Percentiles rank a stretch among this genome's conserved stretches.
These are phyloP conservation scores for Xerus inauris DNA, from an alignment of 2,113 vertebrate genomes.

Conservation along the genomic window DNA sequence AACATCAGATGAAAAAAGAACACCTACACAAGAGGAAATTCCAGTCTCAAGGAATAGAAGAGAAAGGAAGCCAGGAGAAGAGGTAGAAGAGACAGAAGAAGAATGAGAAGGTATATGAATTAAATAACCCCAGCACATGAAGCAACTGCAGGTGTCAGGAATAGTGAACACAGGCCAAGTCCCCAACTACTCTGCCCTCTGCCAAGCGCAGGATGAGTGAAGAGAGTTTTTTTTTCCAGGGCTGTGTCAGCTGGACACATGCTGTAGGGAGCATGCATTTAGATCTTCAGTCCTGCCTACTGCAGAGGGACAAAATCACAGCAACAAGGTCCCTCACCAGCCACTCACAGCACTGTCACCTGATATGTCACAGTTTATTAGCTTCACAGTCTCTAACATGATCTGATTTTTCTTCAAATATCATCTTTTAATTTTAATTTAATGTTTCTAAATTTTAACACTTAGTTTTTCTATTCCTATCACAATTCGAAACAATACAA, in stretches of 20 bases:
- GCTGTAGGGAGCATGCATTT: background rate
- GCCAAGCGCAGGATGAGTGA: background rate
- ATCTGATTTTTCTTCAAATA: background rate
- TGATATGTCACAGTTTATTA: background rate
- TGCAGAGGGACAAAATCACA: background rate
- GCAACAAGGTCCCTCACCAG: background rate
- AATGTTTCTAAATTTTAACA: background rate
- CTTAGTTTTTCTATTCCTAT: background rate
- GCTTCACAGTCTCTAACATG: background rate
- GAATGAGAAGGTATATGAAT: background rate
- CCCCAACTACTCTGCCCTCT: background rate
- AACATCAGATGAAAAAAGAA: background rate
- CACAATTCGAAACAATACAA: background rate
- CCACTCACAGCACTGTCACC: background rate
- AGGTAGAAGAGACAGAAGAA: background rate
- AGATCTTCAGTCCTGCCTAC: too few relatives aligned
- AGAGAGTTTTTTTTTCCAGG: background rate
- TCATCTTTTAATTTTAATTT: background rate
- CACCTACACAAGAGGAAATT: background rate
- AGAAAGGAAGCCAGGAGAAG: background rate
- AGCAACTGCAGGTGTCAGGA: background rate
- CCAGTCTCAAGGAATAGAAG: background rate
- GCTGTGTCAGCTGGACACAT: rapidly evolving
- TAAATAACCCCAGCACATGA: background rate
- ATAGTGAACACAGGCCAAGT: background rate